Evolutionary conservation across 2,113 vertebrate genomes (phyloP).

Genomic region (Scytalopus superciliaris): DNA sequence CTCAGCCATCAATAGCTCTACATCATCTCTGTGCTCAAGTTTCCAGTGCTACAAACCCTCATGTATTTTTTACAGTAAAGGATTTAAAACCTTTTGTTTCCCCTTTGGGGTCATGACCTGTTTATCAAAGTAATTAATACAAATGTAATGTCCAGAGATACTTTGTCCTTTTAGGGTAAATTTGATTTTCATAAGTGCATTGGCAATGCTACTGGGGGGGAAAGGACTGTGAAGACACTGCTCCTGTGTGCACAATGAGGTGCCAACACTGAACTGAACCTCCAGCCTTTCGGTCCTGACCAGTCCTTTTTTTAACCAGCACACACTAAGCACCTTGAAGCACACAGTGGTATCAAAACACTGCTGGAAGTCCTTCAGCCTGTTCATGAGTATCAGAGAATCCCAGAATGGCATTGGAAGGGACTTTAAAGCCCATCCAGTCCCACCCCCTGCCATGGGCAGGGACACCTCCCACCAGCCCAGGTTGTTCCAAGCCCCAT

Average conservation of each 20-base stretch:
- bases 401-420: not conserved
- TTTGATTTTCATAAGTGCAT: not conserved
- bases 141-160: not conserved
- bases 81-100: not conserved
- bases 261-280: not conserved
- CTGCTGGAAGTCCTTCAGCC: not conserved
- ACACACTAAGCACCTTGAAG: not conserved
- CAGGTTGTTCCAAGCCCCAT: not conserved
- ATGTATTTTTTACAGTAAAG: not conserved
- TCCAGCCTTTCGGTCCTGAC: not conserved
- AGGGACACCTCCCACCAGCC: not conserved
- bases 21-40: not conserved
- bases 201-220: not conserved
- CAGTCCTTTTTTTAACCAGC: not conserved
- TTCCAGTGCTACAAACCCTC: not conserved
- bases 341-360: not conserved
- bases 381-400: not conserved
- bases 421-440: rapidly evolving
- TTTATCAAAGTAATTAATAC: not conserved
- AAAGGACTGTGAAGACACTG: not conserved
- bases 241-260: not conserved
- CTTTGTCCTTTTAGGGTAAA: not conserved
- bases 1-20: not conserved
- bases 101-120: not conserved
- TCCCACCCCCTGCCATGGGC: not conserved